Percentiles rank a stretch among this genome's conserved stretches.
Evolutionary conservation across 2,797 vertebrate genomes (phyloP).

Genomic region (Rhinatrema bivittatum): DNA sequence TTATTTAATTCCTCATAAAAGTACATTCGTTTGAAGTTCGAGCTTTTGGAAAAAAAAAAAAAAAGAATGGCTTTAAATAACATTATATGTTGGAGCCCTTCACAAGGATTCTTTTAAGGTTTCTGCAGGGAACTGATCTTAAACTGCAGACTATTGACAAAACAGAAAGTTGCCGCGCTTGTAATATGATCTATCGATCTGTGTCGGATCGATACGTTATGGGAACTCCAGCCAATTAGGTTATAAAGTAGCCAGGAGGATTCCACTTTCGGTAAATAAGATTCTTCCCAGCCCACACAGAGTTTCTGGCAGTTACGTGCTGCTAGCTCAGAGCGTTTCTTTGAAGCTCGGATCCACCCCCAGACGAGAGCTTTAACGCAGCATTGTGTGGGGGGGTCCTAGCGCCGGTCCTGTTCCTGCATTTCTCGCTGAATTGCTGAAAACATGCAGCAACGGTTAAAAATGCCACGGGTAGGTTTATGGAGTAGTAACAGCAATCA

Average conservation of each 20-base stretch:
- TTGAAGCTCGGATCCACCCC: conserved; percentile 43
- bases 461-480: too few relatives aligned
- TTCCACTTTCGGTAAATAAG: conserved; percentile 36
- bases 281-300: conserved; percentile 18
- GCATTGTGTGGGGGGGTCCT: conserved; percentile 20
- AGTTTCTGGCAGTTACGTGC: conserved; percentile 45
- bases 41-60: too few relatives aligned
- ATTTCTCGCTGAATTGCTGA: too few relatives aligned
- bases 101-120: too few relatives aligned
- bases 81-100: too few relatives aligned
- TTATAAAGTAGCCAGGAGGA: background rate
- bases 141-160: background rate
- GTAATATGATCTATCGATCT: conserved; percentile 5
- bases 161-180: background rate
- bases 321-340: conserved; percentile 16
- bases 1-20: too few relatives aligned
- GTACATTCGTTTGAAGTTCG: too few relatives aligned
- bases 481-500: too few relatives aligned
- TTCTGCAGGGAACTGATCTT: too few relatives aligned
- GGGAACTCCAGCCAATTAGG: conserved; percentile 24
- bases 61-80: too few relatives aligned
- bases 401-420: conserved; percentile 2
- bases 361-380: background rate
- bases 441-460: too few relatives aligned
- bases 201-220: conserved; percentile 19